Conservation (phyloP, 2,888 invertebrate species). For the Anodontia alba region DNA sequence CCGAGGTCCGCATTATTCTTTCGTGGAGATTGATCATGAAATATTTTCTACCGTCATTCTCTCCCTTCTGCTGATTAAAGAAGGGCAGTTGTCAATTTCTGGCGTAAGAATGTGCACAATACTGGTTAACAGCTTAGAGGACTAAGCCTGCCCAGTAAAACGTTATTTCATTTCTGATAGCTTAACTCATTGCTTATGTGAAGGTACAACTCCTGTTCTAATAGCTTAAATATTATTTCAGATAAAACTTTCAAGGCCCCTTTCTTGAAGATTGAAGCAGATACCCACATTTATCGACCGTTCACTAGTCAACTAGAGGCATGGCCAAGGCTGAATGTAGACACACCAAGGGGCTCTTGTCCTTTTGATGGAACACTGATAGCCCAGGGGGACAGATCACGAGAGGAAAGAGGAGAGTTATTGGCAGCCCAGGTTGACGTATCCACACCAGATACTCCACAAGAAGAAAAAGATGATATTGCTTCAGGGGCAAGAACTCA, state of each 20-base stretch:
- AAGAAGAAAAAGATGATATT: constrained; percentile 50
- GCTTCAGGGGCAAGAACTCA: constrained; percentile 26
- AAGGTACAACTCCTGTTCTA: no score
- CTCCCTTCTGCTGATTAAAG: no score
- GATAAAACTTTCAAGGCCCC: constrained; percentile 73
- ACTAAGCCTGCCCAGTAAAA: no score
- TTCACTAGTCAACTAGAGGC: constrained; percentile 67
- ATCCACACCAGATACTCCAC: constrained; percentile 47
- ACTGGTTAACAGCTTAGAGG: no score
- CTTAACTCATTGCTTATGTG: no score
- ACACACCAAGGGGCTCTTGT: constrained; percentile 75
- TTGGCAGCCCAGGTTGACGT: constrained; percentile 60
- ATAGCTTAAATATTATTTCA: constrained; percentile 37
- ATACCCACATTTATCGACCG: constrained; percentile 71
- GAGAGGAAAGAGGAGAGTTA: constrained; percentile 63
- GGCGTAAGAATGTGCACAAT: no score
- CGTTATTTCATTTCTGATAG: no score
- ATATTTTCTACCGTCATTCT: no score
- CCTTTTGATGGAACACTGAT: constrained; percentile 77
- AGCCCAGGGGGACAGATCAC: constrained; percentile 54
- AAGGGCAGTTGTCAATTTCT: no score
- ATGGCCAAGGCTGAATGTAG: constrained; percentile 76
- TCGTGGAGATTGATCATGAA: no score
- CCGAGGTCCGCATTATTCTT: no score
- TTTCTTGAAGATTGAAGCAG: constrained; percentile 79